Base-by-base conservation (phyloP, 2,888 invertebrate genomes). In the Lagria hirta region DNA sequence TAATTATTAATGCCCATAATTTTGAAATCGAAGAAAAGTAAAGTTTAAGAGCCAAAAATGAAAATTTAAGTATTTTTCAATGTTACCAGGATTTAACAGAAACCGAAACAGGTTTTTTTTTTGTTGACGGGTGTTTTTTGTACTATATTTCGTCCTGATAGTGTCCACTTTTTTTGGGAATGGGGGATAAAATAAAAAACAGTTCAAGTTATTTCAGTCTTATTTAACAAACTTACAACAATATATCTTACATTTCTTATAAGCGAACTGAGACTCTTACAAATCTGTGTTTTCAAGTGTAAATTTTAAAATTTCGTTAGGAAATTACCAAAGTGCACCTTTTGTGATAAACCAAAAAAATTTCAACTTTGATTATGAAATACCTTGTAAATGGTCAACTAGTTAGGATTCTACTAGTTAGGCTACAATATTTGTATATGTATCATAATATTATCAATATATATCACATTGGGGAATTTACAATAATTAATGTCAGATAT, bases 401-500 rank as follows among this genome's bases (percentile, higher is more conserved):
- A 44, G 33, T 44, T 18, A 12, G 37, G 43, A 44, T 41, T 37
- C 30, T 47, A 44, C 29, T 35, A 44, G 46, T 45, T 51, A 44
- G 40, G 24, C 54, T 57, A 55, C 49, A 26, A 26, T 11, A n/a
- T 12, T 23, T 11, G 16, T 14, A 12, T 33, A 29, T n/a, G n/a
- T 49, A 40, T 44, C 55, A 61, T 57, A 61, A 63, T 65, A 66
- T 65, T 66, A 66, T 66, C 66, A 60, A 54, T 64, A 63, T 61
- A 62, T 66, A 66, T 66, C 66, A 66, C 66, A 66, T 57, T 64
- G 61, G 62, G 59, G 61, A 55, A 44, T 59, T 57, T 61, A 60
- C 55, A 61, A 43, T 26, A 33, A 18, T 18, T 18, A 28, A 32
- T 33, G 22, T 43, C 28, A 36, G 43, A 43, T 34, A 42, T 33